Conservation (phyloP, 2,113 vertebrate species). For the Equus quagga region DNA sequence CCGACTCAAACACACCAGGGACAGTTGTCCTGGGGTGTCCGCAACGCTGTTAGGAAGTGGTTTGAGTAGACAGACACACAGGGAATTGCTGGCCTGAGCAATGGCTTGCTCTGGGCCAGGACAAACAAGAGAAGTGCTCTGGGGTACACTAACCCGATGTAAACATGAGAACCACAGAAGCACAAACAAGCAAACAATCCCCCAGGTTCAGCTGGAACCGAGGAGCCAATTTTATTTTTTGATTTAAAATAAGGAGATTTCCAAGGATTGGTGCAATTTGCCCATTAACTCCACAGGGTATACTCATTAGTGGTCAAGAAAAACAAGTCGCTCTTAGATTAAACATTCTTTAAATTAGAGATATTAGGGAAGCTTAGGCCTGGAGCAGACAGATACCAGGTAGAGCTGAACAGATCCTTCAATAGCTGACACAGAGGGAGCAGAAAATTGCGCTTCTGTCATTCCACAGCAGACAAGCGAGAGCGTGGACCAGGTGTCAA, state of each 20-base stretch:
- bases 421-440: background rate
- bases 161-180: background rate
- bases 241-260: background rate
- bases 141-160: too few relatives aligned
- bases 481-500: background rate
- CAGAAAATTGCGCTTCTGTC: background rate
- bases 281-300: background rate
- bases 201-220: background rate
- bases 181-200: background rate
- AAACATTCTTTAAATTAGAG: background rate
- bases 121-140: background rate
- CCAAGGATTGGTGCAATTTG: background rate
- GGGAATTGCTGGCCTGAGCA: background rate
- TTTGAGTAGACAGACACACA: background rate
- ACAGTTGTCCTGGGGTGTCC: background rate
- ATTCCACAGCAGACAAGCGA: background rate
- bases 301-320: background rate
- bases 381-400: background rate
- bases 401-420: background rate
- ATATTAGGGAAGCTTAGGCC: background rate
- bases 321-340: background rate
- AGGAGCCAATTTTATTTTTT: background rate
- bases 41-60: too few relatives aligned
- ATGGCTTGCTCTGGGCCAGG: background rate
- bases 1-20: background rate